phyloP scores from a whole-genome alignment of 2,113 vertebrate species.

The Felis chaus region DNA sequence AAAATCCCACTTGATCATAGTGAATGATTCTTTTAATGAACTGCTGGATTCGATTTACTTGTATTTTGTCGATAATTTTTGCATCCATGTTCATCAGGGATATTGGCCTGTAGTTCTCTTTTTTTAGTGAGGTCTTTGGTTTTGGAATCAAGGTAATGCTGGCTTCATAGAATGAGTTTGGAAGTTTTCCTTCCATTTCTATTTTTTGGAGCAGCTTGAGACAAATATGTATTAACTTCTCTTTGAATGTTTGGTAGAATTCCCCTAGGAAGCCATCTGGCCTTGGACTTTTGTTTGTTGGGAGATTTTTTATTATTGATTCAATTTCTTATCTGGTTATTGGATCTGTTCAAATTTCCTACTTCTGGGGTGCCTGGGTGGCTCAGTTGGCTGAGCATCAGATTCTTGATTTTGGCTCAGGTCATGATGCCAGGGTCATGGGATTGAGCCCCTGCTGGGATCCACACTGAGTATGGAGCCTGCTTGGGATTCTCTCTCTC shows the following conservation, averaged over 20 bases:
- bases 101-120: background rate
- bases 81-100: background rate
- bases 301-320: background rate
- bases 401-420: too few species aligned
- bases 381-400: too few species aligned
- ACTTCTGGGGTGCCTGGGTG: too few species aligned
- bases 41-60: background rate
- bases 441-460: too few species aligned
- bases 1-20: background rate
- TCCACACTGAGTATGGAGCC: too few species aligned
- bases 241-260: background rate
- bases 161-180: background rate
- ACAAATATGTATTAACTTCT: background rate
- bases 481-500: too few species aligned
- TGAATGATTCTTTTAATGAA: background rate
- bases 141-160: background rate
- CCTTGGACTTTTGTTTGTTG: background rate
- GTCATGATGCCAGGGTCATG: too few species aligned
- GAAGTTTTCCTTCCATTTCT: background rate
- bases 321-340: background rate
- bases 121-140: background rate
- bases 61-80: background rate
- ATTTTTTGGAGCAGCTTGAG: background rate
- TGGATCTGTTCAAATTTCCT: background rate
- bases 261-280: background rate